phyloP scores from a whole-genome alignment of 1,140 invertebrate genomes.

The Pseudomyrmex cubaensis region DNA sequence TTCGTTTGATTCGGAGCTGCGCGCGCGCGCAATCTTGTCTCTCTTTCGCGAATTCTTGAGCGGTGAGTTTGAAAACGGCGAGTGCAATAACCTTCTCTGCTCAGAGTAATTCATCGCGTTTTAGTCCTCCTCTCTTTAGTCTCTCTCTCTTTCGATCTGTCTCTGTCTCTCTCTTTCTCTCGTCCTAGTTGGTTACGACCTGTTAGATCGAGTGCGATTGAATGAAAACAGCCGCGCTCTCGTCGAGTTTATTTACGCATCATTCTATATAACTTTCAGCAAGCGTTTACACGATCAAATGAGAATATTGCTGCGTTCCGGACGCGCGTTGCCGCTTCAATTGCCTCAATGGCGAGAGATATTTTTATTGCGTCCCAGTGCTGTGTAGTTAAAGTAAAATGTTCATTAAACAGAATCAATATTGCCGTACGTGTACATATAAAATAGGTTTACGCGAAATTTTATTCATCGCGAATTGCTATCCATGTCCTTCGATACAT shows the following conservation, averaged over 20 bases:
- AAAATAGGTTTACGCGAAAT: constrained; percentile 31
- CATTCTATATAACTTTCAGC: constrained; percentile 50
- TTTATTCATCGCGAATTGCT: constrained; percentile 37
- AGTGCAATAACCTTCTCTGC: constrained; percentile 27
- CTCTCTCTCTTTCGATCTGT: background rate
- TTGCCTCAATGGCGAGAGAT: constrained; percentile 38
- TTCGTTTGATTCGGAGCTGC: constrained; percentile 32
- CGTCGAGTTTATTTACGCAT: constrained; percentile 53
- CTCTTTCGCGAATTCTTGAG: background rate
- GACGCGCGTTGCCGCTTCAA: constrained; percentile 26
- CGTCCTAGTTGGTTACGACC: background rate
- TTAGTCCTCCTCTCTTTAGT: background rate
- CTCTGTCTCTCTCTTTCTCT: too few species aligned
- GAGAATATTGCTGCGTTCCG: constrained; percentile 39
- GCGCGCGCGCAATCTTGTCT: background rate
- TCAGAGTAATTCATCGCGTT: constrained; percentile 31
- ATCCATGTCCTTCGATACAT: background rate
- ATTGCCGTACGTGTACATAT: constrained; percentile 28
- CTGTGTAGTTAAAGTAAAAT: constrained; percentile 35
- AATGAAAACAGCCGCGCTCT: constrained; percentile 42
- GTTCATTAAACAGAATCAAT: constrained; percentile 58
- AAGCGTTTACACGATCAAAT: constrained; percentile 43
- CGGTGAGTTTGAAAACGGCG: background rate
- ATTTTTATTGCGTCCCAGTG: constrained; percentile 33
- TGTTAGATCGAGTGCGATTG: constrained; percentile 38